These are phyloP conservation scores for Crocuta crocuta DNA, from an alignment of 2,113 vertebrate species.

Conservation along the genomic window DNA sequence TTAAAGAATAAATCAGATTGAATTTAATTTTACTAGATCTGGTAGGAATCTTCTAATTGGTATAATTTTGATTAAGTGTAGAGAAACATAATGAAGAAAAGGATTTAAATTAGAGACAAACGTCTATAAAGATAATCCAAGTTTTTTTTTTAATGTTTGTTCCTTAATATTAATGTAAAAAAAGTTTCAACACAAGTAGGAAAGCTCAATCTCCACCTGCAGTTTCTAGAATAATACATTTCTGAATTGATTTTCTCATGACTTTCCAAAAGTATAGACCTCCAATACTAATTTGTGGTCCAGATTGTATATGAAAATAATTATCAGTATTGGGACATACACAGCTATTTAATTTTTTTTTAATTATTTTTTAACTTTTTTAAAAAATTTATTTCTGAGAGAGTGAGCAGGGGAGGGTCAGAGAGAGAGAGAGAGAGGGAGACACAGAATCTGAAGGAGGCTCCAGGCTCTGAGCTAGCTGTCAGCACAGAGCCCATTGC, in stretches of 20 bases:
- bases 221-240: neutral
- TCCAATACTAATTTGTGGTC: neutral
- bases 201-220: neutral
- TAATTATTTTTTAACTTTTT: no score
- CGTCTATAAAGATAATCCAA: neutral
- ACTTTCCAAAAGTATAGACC: neutral
- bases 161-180: slow-evolving; percentile 18
- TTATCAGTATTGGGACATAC: neutral
- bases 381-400: no score
- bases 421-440: no score
- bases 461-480: no score
- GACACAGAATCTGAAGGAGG: no score
- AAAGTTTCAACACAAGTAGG: neutral
- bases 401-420: no score
- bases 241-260: neutral
- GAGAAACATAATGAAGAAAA: neutral
- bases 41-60: neutral
- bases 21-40: neutral
- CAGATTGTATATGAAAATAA: neutral
- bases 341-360: no score
- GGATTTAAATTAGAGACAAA: neutral
- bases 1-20: neutral
- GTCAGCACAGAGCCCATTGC: no score
- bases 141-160: neutral
- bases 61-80: neutral